Conservation (phyloP, 2,888 invertebrate species). For the Trichogramma dendrolimi region DNA sequence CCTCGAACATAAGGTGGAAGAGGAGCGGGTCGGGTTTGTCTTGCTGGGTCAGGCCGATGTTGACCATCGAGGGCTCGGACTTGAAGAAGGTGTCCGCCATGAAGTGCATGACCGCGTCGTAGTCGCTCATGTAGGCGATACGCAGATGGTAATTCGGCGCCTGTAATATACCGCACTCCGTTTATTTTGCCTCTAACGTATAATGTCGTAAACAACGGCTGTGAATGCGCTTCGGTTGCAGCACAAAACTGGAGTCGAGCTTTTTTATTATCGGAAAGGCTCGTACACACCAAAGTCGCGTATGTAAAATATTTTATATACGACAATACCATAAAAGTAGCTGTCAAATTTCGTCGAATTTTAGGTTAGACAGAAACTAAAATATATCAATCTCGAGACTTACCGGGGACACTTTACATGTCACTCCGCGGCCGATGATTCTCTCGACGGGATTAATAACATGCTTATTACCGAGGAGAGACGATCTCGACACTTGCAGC, state of each 20-base stretch:
- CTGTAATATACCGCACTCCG: slow-evolving; percentile 19
- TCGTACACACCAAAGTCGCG: not conserved
- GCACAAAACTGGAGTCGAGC: not conserved
- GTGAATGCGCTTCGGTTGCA: not conserved
- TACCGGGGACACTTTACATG: not conserved
- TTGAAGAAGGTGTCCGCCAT: slow-evolving; percentile 38
- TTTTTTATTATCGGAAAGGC: not conserved
- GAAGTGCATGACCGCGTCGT: slow-evolving; percentile 37
- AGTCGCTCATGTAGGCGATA: slow-evolving; percentile 39
- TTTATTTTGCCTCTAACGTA: not conserved
- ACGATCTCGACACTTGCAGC: too few species aligned
- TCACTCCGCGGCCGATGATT: slow-evolving; percentile 4
- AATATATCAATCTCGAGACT: slow-evolving; percentile 34
- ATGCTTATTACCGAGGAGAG: too few species aligned
- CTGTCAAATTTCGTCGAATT: not conserved
- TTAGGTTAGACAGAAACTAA: slow-evolving; percentile 31
- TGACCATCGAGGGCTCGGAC: slow-evolving; percentile 37
- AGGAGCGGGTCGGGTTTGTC: slow-evolving; percentile 29
- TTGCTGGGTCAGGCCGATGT: slow-evolving; percentile 32
- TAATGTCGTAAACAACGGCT: too few species aligned
- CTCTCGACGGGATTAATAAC: too few species aligned
- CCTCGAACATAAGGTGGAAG: slow-evolving; percentile 33
- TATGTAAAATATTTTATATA: not conserved
- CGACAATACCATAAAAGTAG: too few species aligned
- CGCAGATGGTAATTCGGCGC: slow-evolving; percentile 30